Conservation (phyloP, 2,113 vertebrate genomes). For the Cacatua alba region DNA sequence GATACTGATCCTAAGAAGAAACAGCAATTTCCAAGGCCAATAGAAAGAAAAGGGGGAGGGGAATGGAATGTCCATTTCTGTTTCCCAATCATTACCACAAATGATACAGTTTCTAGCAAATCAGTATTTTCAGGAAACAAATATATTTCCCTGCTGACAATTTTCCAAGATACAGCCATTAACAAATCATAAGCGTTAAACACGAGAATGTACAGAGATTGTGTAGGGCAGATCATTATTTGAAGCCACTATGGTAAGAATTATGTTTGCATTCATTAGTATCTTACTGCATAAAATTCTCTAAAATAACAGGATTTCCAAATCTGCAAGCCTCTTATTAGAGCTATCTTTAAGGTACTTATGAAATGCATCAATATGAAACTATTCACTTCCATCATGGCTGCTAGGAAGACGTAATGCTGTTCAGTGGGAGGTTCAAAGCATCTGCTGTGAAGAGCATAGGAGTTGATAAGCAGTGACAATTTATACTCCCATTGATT, state of each 20-base stretch:
- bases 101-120: not conserved
- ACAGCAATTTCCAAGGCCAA: not conserved
- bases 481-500: constrained; percentile 40
- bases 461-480: constrained; percentile 15
- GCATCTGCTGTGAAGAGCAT: constrained; percentile 34
- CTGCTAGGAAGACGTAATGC: constrained; percentile 57
- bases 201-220: not conserved
- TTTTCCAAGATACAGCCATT: not conserved
- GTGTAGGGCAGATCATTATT: not conserved
- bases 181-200: not conserved
- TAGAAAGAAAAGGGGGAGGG: not conserved
- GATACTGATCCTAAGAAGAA: not conserved
- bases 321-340: not conserved
- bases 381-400: constrained; percentile 50
- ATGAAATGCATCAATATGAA: not conserved
- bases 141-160: not conserved
- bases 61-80: not conserved
- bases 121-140: not conserved
- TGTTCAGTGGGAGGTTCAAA: constrained; percentile 45
- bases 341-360: not conserved
- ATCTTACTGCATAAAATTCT: not conserved
- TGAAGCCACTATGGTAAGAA: not conserved
- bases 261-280: not conserved
- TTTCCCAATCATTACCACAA: not conserved
- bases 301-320: not conserved